Conservation (phyloP, 2,113 vertebrate genomes). For the Lethenteron camtschaticum region DNA sequence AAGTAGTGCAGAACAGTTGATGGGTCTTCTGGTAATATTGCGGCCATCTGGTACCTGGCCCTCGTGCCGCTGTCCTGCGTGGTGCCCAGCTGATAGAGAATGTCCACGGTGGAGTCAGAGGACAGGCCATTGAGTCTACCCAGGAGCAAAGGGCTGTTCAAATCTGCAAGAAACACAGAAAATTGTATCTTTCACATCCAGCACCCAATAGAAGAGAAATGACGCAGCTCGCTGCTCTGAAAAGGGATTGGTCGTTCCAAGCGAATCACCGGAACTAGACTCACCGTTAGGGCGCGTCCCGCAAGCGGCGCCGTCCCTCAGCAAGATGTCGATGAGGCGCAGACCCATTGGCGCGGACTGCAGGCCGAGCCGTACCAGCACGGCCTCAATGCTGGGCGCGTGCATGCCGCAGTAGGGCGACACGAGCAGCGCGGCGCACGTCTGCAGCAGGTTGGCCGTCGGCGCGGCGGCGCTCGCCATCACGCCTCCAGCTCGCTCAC, state of each 20-base stretch:
- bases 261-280: no score
- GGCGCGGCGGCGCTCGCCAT: constrained; percentile 93
- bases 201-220: neutral
- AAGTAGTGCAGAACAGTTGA: no score
- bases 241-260: no score
- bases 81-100: constrained; percentile 91
- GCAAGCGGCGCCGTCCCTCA: constrained; percentile 83
- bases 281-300: constrained; percentile 48
- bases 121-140: constrained; percentile 88
- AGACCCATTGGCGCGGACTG: constrained; percentile 87
- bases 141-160: constrained; percentile 93
- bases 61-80: constrained; percentile 90
- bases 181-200: neutral
- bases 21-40: no score
- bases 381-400: constrained; percentile 89
- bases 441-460: constrained; percentile 86
- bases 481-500: constrained; percentile 85
- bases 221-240: no score
- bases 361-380: constrained; percentile 86
- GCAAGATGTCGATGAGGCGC: constrained; percentile 83
- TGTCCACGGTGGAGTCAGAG: constrained; percentile 95
- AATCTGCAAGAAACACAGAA: constrained; percentile 25
- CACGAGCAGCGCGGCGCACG: constrained; percentile 84
- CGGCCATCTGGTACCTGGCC: constrained; percentile 44
- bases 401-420: constrained; percentile 98